Conservation (phyloP, 1,140 invertebrate species). For the Acromyrmex charruanus region DNA sequence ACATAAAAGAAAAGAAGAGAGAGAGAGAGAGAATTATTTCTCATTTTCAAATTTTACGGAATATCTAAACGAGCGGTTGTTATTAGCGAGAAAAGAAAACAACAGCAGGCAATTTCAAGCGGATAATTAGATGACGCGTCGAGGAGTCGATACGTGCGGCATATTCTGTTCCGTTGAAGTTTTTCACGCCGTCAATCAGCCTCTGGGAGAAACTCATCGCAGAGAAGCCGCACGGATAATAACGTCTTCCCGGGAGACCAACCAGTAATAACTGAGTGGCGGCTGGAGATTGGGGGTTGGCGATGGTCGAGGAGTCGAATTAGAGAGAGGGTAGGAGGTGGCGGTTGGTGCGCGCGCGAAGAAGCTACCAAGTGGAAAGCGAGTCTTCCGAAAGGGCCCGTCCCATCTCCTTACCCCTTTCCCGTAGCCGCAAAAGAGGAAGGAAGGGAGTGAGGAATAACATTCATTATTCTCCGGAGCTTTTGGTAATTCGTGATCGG, state of each 20-base stretch:
- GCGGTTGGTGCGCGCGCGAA: constrained; percentile 22
- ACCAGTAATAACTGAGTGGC: constrained; percentile 78
- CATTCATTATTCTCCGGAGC: constrained; percentile 59
- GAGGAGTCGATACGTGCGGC: constrained; percentile 51
- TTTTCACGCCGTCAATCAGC: constrained; percentile 77
- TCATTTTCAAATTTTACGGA: neutral
- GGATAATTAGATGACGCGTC: constrained; percentile 59
- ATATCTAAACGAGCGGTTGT: neutral
- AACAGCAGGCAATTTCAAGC: constrained; percentile 21
- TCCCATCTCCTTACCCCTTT: constrained; percentile 40
- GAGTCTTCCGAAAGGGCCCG: constrained; percentile 40
- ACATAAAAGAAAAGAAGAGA: neutral
- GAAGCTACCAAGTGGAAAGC: constrained; percentile 41
- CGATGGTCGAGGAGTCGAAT: constrained; percentile 70
- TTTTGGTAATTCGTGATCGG: constrained; percentile 61
- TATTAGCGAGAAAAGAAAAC: neutral
- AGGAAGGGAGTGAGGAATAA: constrained; percentile 52
- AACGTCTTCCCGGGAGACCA: constrained; percentile 76
- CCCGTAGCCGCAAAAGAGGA: neutral
- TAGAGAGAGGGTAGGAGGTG: constrained; percentile 46
- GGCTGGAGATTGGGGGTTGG: constrained; percentile 76
- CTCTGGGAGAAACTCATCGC: constrained; percentile 75
- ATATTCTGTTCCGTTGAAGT: constrained; percentile 51
- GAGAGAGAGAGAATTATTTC: neutral
- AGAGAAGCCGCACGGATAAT: constrained; percentile 77